These are phyloP conservation scores for Trididemnum clinides DNA, from an alignment of 23 tunicate genomes.

Conservation along the genomic window DNA sequence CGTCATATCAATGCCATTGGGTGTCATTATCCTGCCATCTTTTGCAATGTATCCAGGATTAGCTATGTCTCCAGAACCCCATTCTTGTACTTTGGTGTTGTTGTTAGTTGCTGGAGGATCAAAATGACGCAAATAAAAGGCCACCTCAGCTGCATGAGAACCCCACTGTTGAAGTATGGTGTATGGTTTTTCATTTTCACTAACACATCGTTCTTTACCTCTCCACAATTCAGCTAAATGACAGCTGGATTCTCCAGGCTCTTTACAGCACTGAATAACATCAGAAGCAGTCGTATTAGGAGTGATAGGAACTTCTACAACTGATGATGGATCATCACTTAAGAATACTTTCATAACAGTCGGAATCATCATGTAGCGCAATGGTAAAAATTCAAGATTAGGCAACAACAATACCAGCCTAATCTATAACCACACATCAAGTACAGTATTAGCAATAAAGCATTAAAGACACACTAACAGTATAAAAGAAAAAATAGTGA, in stretches of 20 bases:
- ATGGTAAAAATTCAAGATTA: too few relatives aligned
- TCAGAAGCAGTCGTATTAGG: conserved; percentile 92
- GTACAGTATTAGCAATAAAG: too few relatives aligned
- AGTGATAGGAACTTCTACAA: conserved; percentile 89
- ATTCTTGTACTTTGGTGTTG: background rate
- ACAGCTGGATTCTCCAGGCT: conserved; percentile 85
- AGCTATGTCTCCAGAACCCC: conserved; percentile 36
- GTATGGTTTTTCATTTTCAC: conserved; percentile 84
- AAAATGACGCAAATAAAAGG: conserved; percentile 73
- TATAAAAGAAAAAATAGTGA: too few relatives aligned
- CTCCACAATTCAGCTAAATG: conserved; percentile 84
- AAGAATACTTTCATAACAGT: conserved; percentile 83
- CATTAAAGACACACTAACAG: too few relatives aligned
- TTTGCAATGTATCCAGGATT: conserved; percentile 23
- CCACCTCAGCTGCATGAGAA: conserved; percentile 80
- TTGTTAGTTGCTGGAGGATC: background rate
- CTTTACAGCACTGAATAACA: conserved; percentile 89
- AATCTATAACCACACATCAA: too few relatives aligned
- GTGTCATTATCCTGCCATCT: conserved; percentile 43
- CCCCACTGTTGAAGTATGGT: conserved; percentile 97
- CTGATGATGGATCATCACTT: conserved; percentile 67
- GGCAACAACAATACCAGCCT: too few relatives aligned
- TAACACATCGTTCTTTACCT: conserved; percentile 81
- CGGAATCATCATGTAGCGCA: conserved; percentile 59
- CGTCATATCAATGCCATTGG: conserved; percentile 46